Percentiles rank a stretch among this genome's conserved stretches.
Evolutionary conservation across 2,888 invertebrate genomes (phyloP).

Genomic region (Reticulitermes lucifugus): DNA sequence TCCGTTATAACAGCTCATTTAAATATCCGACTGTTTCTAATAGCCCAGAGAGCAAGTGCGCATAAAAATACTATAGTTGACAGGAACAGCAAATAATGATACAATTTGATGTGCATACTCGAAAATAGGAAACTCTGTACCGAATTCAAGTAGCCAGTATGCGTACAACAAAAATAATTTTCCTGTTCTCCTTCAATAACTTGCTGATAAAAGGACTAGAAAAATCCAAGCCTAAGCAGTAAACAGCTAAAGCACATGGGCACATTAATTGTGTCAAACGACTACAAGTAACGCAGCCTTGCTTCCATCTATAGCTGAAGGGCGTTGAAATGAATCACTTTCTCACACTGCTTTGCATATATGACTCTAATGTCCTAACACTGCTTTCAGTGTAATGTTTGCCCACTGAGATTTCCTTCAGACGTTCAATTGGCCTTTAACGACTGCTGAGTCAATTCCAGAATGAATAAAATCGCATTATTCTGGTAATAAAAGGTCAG

Average conservation of each 20-base stretch:
- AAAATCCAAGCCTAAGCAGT: too few species aligned
- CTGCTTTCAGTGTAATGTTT: background rate
- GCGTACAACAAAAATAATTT: too few species aligned
- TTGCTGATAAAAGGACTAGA: too few species aligned
- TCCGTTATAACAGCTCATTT: background rate
- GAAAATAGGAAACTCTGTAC: background rate
- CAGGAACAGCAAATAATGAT: background rate
- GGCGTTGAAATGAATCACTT: background rate
- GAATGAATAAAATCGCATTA: constrained; percentile 12
- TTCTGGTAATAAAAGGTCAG: background rate
- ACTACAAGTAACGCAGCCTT: too few species aligned
- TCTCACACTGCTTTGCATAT: constrained; percentile 1
- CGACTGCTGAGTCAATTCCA: background rate
- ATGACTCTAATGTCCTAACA: background rate
- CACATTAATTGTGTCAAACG: too few species aligned
- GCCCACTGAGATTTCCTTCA: background rate
- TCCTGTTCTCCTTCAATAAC: too few species aligned
- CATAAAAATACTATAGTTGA: background rate
- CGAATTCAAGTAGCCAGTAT: too few species aligned
- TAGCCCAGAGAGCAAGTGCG: background rate
- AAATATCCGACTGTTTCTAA: background rate
- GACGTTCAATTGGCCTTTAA: background rate
- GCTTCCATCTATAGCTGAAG: background rate
- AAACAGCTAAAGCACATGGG: too few species aligned
- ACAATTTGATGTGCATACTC: background rate